These are phyloP conservation scores for Eudemis profundana DNA, from an alignment of 2,888 invertebrate species.

Conservation along the genomic window DNA sequence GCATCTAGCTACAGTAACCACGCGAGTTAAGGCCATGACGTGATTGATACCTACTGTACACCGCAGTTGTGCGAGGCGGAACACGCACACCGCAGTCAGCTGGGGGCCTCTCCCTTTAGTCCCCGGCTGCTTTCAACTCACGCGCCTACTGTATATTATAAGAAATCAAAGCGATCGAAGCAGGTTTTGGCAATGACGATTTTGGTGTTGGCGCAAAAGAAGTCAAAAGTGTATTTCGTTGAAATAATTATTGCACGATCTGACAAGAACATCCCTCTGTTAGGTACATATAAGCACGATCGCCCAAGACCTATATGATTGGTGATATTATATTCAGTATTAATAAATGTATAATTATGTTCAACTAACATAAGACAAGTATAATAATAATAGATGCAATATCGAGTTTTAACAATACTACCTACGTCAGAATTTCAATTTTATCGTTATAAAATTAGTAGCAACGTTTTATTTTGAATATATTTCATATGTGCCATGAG, in stretches of 20 bases:
- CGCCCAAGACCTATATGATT: constrained; percentile 47
- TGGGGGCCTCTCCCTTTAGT: no score
- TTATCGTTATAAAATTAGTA: constrained; percentile 1
- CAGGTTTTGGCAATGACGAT: constrained; percentile 56
- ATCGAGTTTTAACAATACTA: constrained; percentile 24
- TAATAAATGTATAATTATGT: constrained; percentile 64
- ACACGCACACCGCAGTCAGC: no score
- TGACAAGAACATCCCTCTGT: constrained; percentile 24
- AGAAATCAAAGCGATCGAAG: not conserved
- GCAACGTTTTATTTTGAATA: constrained; percentile 61
- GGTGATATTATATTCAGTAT: constrained; percentile 70
- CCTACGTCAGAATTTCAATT: constrained; percentile 25
- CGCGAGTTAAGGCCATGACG: no score
- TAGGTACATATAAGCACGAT: constrained; percentile 39
- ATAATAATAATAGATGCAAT: constrained; percentile 22
- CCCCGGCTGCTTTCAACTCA: no score
- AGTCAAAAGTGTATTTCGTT: not conserved
- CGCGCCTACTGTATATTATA: not conserved
- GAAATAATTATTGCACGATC: constrained; percentile 56
- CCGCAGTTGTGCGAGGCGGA: no score
- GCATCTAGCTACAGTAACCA: no score
- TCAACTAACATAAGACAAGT: constrained; percentile 48
- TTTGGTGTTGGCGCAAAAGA: constrained; percentile 20
- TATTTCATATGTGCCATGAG: constrained; percentile 67
- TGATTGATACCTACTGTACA: no score